Evolutionary conservation across 1,140 invertebrate genomes (phyloP).

Genomic region (Bombus vancouverensis): DNA sequence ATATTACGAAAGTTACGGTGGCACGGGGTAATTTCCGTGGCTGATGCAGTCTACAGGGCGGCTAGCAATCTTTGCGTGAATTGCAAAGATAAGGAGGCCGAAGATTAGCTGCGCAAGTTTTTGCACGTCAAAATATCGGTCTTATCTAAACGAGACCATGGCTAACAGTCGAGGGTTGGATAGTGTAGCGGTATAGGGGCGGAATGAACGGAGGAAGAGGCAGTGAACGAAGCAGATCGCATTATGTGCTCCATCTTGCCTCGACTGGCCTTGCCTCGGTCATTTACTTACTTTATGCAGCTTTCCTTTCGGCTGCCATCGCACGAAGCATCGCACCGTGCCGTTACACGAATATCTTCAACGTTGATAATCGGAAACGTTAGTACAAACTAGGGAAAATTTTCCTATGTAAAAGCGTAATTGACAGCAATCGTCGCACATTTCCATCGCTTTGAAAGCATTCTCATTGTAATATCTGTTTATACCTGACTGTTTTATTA

Average conservation of each 20-base stretch:
- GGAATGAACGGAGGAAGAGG: conserved; percentile 6
- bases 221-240: conserved; percentile 55
- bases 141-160: conserved; percentile 61
- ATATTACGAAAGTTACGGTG: not conserved
- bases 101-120: conserved; percentile 59
- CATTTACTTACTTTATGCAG: conserved; percentile 54
- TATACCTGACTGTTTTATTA: not conserved
- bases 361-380: not conserved
- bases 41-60: conserved; percentile 19
- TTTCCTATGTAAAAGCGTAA: not conserved
- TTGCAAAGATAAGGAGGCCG: conserved; percentile 47
- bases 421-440: too few relatives aligned
- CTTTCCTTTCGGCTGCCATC: not conserved
- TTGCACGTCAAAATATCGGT: conserved; percentile 58
- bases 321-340: not conserved
- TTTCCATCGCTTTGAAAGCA: not conserved
- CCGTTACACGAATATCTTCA: not conserved
- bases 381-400: not conserved
- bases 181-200: not conserved
- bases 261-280: not conserved
- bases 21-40: conserved; percentile 12
- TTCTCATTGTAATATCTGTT: not conserved
- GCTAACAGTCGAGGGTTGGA: conserved; percentile 21
- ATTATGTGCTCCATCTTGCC: conserved; percentile 57
- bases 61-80: conserved; percentile 41